Conservation (phyloP, 2,888 invertebrate species). For the Lasioglossum calceatum region DNA sequence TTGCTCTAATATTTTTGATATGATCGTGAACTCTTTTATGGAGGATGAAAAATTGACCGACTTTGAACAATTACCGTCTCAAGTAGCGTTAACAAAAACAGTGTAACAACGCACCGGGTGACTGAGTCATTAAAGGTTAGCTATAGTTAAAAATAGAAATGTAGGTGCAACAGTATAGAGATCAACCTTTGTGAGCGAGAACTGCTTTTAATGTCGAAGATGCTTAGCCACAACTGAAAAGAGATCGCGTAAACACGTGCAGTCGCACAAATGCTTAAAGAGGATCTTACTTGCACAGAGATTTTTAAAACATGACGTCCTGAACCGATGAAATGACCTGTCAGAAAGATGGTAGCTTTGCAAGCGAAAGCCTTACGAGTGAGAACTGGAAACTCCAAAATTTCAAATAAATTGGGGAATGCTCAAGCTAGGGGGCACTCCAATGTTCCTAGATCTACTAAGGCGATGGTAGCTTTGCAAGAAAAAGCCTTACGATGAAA, state of each 20-base stretch:
- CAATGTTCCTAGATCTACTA: not conserved
- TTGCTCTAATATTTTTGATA: not conserved
- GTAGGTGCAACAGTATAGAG: constrained; percentile 11
- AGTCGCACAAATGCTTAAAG: not conserved
- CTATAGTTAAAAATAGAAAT: constrained; percentile 9
- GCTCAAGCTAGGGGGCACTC: not conserved
- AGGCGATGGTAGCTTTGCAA: too few relatives aligned
- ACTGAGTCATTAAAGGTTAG: constrained; percentile 11
- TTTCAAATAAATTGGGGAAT: too few relatives aligned
- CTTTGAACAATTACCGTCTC: constrained; percentile 4
- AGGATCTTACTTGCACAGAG: not conserved
- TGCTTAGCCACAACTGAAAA: not conserved
- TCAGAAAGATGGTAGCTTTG: not conserved
- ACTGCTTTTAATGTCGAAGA: constrained; percentile 13
- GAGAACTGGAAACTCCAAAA: too few relatives aligned
- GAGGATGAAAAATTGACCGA: not conserved
- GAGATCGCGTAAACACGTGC: not conserved
- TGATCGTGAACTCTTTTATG: not conserved
- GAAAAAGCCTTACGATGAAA: too few relatives aligned
- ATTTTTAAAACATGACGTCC: not conserved
- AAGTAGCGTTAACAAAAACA: constrained; percentile 11
- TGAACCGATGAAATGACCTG: not conserved
- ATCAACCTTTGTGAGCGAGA: not conserved
- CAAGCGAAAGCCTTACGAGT: not conserved
- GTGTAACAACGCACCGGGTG: not conserved